Conservation (phyloP, 2,797 vertebrate species). For the Staurois parvus region DNA sequence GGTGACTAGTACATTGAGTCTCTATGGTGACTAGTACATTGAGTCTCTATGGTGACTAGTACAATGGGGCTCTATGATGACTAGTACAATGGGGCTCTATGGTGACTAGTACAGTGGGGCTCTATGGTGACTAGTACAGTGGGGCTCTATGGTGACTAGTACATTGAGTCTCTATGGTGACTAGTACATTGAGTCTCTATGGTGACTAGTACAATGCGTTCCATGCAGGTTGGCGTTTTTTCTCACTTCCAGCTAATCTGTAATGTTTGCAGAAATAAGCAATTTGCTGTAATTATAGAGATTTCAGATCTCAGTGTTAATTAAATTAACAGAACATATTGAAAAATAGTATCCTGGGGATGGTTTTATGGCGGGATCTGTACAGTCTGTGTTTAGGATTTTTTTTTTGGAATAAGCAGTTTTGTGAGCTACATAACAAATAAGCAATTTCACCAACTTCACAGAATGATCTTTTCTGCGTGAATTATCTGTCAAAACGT, state of each 20-base stretch:
- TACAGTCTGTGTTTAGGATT: neutral
- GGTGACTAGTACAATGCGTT: no score
- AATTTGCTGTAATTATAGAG: neutral
- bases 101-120: no score
- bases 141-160: no score
- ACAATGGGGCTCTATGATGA: no score
- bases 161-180: no score
- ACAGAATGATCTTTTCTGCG: neutral
- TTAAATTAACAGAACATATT: neutral
- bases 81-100: no score
- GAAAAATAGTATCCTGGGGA: neutral
- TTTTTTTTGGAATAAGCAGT: neutral
- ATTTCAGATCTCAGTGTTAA: neutral
- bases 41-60: no score
- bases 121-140: no score
- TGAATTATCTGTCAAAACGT: neutral
- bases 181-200: no score
- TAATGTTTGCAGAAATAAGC: neutral
- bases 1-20: no score
- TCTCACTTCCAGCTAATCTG: neutral
- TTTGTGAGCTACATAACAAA: neutral
- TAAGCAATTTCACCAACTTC: neutral
- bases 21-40: no score
- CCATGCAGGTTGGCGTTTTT: neutral
- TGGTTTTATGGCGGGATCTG: neutral